Base-by-base conservation (phyloP, 1,140 invertebrate species). In the Mamestra configurata region DNA sequence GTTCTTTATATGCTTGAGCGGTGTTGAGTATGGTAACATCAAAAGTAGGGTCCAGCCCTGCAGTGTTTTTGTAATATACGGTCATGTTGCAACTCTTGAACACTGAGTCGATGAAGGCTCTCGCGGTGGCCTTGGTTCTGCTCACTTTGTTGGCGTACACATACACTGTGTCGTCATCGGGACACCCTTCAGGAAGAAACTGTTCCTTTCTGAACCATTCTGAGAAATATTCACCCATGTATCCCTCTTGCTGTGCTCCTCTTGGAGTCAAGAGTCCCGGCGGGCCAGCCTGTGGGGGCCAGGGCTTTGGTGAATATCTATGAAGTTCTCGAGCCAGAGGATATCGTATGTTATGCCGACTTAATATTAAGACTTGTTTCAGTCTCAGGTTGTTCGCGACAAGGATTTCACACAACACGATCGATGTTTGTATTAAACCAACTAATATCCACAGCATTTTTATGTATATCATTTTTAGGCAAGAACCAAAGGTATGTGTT, bases 331-430 rank as follows among this genome's bases (percentile, higher is more conserved):
- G n/a, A 1, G 78, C 79, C 18, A 92, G 81, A 31, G 91, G 91
- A 43, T 57, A 83, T 15, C 93, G 83, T 22, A 94, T 81, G 73
- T 93, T 93, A 84, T 94, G 93, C 24, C 93, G 84, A 51, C 92
- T 89, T 55, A 94, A 82, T 68, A 91, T 86, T 2, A 92, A 68
- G 6, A 94, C 88, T 88, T 91, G 85, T 83, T 88, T 83, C 31
- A 94, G 79, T 66, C 82, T 81, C 22, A 77, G 20, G 8, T 43
- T 24, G 0, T 37, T 24, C 8, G 15, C 22, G 13, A 5, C 43
- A 11, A 66, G 22, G 7, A 0, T 8, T 13, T 51, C n/a, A 27
- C 49, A 53, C 18, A 72, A 22, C 22, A 35, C 27, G 11, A 20
- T 18, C 27, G n/a, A n/a, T n/a, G n/a, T n/a, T n/a, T n/a, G n/a